phyloP scores from a whole-genome alignment of 1,140 invertebrate genomes.

The Drosophila sturtevanti region DNA sequence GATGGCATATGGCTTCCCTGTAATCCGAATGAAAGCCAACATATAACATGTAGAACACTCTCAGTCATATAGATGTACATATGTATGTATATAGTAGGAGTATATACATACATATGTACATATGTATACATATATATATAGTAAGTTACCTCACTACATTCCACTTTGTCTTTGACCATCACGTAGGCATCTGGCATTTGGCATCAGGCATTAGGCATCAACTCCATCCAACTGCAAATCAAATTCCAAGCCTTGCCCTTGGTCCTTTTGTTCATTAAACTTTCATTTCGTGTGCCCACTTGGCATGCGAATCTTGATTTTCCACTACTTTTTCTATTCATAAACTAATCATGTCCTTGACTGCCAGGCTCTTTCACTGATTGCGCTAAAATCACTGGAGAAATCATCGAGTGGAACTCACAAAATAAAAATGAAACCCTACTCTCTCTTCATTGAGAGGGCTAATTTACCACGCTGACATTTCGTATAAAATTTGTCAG shows the following conservation, averaged over 20 bases:
- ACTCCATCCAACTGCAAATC: background rate
- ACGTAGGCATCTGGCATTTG: slow-evolving; percentile 40
- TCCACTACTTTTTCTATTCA: slow-evolving; percentile 43
- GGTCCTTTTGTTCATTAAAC: slow-evolving; percentile 54
- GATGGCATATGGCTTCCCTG: slow-evolving; percentile 20
- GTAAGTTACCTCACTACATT: slow-evolving; percentile 56
- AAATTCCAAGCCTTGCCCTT: slow-evolving; percentile 27
- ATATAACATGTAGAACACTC: no score
- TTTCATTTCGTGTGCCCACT: slow-evolving; percentile 55
- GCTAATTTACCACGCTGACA: slow-evolving; percentile 31
- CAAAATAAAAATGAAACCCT: background rate
- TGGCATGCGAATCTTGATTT: slow-evolving; percentile 30
- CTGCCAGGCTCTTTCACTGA: slow-evolving; percentile 60
- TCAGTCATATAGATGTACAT: background rate
- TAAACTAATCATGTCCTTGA: slow-evolving; percentile 67
- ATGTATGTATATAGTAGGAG: no score
- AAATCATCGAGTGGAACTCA: slow-evolving; percentile 59
- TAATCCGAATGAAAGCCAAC: background rate
- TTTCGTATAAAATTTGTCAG: slow-evolving; percentile 20
- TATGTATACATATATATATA: slow-evolving; percentile 5
- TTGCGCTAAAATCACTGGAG: slow-evolving; percentile 76
- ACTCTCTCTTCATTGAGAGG: background rate
- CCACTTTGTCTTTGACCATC: slow-evolving; percentile 55
- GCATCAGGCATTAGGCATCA: slow-evolving; percentile 33
- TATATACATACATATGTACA: slow-evolving; percentile 22